Percentiles rank a stretch among this genome's conserved stretches.
Conservation (phyloP, 1,140 invertebrate species). For the Caenorhabditis briggsae region DNA sequence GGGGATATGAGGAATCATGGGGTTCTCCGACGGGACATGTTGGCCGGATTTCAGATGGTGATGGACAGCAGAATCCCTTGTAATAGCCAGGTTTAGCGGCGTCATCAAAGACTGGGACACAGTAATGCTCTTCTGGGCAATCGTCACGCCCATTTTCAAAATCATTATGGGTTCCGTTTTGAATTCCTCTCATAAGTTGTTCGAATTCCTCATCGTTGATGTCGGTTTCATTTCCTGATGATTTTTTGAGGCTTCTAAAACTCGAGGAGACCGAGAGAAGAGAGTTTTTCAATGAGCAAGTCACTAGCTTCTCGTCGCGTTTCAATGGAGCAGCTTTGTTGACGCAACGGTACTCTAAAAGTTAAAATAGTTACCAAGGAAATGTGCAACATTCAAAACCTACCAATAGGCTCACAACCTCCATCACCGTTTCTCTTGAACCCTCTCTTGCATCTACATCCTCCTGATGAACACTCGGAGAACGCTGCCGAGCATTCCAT, state of each 20-base stretch:
- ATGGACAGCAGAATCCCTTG: conserved; percentile 72
- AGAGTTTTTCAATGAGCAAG: conserved; percentile 60
- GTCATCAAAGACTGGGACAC: conserved; percentile 73
- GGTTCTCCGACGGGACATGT: conserved; percentile 73
- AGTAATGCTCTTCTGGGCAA: conserved; percentile 72
- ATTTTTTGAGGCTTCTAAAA: conserved; percentile 42
- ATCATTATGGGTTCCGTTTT: background rate
- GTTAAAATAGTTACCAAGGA: background rate
- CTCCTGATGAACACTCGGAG: conserved; percentile 70
- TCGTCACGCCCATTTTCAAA: conserved; percentile 57
- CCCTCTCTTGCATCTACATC: conserved; percentile 72
- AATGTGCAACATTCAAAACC: background rate
- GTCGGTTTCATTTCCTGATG: background rate
- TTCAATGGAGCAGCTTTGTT: conserved; percentile 68
- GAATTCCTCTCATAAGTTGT: conserved; percentile 24
- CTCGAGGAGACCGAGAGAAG: background rate
- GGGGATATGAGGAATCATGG: conserved; percentile 66
- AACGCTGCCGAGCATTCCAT: conserved; percentile 73
- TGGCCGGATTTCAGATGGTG: conserved; percentile 68
- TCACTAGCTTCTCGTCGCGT: conserved; percentile 63
- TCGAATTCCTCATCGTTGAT: conserved; percentile 50
- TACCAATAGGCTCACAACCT: conserved; percentile 72
- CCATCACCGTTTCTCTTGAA: conserved; percentile 72
- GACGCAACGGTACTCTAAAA: conserved; percentile 68
- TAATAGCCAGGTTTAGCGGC: conserved; percentile 66